These are phyloP conservation scores for Drosophila histrio DNA, from an alignment of 2,888 invertebrate genomes.

Conservation along the genomic window DNA sequence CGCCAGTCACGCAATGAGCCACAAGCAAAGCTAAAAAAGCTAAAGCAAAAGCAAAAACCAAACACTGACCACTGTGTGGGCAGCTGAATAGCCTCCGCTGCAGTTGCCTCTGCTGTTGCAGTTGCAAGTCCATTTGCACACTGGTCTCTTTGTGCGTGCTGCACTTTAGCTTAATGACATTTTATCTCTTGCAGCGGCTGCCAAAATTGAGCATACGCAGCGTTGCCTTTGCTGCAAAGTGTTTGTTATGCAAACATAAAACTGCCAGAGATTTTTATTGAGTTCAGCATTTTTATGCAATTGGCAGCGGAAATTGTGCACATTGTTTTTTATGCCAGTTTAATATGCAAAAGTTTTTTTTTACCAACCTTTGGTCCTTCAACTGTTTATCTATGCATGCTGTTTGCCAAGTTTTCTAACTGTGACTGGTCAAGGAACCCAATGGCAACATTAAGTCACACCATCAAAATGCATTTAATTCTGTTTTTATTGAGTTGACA, in stretches of 20 bases:
- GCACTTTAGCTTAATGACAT: conserved; percentile 80
- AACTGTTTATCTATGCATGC: conserved; percentile 60
- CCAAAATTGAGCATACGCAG: conserved; percentile 70
- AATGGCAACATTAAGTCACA: conserved; percentile 59
- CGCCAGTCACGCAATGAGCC: conserved; percentile 41
- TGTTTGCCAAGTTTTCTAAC: conserved; percentile 53
- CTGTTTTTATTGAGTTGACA: conserved; percentile 75
- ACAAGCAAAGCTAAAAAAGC: too few species aligned
- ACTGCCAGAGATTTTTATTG: conserved; percentile 38
- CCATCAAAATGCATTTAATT: conserved; percentile 73
- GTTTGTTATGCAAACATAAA: conserved; percentile 74
- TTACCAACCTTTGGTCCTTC: conserved; percentile 36
- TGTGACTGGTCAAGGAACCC: conserved; percentile 62
- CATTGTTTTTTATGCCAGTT: conserved; percentile 81
- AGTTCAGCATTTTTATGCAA: conserved; percentile 67
- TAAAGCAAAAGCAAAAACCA: background rate
- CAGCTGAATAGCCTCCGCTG: conserved; percentile 44
- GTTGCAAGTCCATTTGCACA: conserved; percentile 21
- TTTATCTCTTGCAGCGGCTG: conserved; percentile 59
- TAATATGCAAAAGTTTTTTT: conserved; percentile 81
- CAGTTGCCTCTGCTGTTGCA: conserved; percentile 10
- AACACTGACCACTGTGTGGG: conserved; percentile 74
- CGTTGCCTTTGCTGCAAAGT: conserved; percentile 42
- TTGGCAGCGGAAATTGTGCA: conserved; percentile 81
- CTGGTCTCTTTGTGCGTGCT: conserved; percentile 55